Evolutionary conservation across 2,113 vertebrate genomes (phyloP).

Genomic region (Neolamprologus tretocephalus): DNA sequence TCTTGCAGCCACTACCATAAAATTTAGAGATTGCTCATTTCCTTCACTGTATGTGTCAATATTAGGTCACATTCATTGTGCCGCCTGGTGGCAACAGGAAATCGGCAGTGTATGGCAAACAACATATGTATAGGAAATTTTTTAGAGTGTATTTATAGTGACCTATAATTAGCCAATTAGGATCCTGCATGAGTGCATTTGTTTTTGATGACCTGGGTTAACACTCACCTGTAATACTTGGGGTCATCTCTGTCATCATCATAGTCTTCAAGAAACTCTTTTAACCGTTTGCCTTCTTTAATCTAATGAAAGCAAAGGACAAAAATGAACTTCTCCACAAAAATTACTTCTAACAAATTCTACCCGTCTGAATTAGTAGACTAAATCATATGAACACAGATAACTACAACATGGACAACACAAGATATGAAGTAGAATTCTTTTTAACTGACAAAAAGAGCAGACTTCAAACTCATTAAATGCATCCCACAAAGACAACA

Average conservation of each 20-base stretch:
- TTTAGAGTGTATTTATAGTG: background rate
- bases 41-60: background rate
- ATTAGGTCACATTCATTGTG: background rate
- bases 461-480: background rate
- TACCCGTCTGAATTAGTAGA: background rate
- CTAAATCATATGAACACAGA: background rate
- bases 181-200: background rate
- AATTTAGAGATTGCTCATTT: background rate
- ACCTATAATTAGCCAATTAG: background rate
- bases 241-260: conserved; percentile 98
- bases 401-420: background rate
- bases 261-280: conserved; percentile 98
- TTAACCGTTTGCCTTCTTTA: conserved; percentile 95
- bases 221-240: conserved; percentile 89
- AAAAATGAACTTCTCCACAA: background rate
- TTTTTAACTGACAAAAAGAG: background rate
- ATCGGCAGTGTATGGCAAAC: background rate
- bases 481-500: background rate
- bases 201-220: background rate
- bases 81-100: background rate
- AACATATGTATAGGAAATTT: background rate
- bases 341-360: background rate
- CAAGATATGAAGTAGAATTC: background rate
- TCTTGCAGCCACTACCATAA: background rate
- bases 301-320: conserved; percentile 62